phyloP scores from a whole-genome alignment of 2,888 invertebrate genomes.

The Plebejus melissa region DNA sequence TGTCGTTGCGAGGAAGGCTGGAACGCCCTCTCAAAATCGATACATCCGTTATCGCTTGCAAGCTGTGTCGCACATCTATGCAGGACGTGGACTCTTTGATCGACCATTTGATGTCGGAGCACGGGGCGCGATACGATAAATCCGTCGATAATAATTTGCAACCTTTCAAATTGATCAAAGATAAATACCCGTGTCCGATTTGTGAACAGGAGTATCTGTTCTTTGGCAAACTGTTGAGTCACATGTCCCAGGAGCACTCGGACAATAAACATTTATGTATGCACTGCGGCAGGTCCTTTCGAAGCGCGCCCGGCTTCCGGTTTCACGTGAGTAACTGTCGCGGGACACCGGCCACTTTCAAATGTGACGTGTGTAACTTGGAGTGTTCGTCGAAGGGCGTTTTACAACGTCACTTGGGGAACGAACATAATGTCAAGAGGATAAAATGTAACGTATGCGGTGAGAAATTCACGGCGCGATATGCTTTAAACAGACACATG shows the following conservation, averaged over 20 bases:
- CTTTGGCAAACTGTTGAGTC: slow-evolving; percentile 55
- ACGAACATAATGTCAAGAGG: slow-evolving; percentile 50
- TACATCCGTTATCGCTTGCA: slow-evolving; percentile 52
- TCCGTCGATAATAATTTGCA: slow-evolving; percentile 48
- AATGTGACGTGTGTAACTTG: slow-evolving; percentile 49
- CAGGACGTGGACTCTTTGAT: slow-evolving; percentile 46
- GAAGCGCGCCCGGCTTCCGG: slow-evolving; percentile 53
- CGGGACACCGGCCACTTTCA: slow-evolving; percentile 44
- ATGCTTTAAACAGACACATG: slow-evolving; percentile 53
- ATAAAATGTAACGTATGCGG: slow-evolving; percentile 52
- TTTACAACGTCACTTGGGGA: slow-evolving; percentile 51
- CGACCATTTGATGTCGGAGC: slow-evolving; percentile 50
- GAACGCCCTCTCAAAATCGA: slow-evolving; percentile 61
- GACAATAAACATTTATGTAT: slow-evolving; percentile 57
- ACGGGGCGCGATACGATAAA: slow-evolving; percentile 48
- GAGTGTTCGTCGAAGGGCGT: slow-evolving; percentile 47
- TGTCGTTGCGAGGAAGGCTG: slow-evolving; percentile 52
- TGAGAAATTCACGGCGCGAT: slow-evolving; percentile 56
- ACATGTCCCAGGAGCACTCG: slow-evolving; percentile 52
- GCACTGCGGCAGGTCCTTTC: slow-evolving; percentile 55
- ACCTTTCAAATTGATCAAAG: slow-evolving; percentile 50
- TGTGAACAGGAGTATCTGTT: slow-evolving; percentile 51
- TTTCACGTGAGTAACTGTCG: slow-evolving; percentile 52
- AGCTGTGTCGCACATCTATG: slow-evolving; percentile 47
- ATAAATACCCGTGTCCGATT: slow-evolving; percentile 54